Evolutionary conservation across 1,140 invertebrate genomes (phyloP).

Genomic region (Papilio dardanus): DNA sequence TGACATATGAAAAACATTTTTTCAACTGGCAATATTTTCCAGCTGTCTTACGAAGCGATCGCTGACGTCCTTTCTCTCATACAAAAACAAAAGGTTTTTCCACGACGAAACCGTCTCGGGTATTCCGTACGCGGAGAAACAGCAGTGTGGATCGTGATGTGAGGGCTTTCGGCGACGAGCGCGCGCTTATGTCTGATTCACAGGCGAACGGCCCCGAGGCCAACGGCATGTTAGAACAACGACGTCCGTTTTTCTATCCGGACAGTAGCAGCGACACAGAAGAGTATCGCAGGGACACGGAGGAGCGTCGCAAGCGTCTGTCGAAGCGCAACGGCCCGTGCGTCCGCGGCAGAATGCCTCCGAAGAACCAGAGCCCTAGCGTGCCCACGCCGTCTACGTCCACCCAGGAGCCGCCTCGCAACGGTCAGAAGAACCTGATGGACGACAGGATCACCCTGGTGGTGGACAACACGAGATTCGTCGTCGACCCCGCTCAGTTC

Average conservation of each 20-base stretch:
- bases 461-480: conserved; percentile 96
- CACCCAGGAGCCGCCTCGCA: conserved; percentile 62
- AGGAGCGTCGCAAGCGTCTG: conserved; percentile 69
- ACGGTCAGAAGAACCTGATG: conserved; percentile 68
- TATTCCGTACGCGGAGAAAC: conserved; percentile 32
- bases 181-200: conserved; percentile 71
- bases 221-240: conserved; percentile 63
- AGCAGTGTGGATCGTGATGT: conserved; percentile 67
- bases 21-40: conserved; percentile 17
- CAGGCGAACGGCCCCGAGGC: conserved; percentile 68
- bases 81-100: conserved; percentile 38
- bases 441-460: conserved; percentile 94
- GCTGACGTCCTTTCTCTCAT: conserved; percentile 35
- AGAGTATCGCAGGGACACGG: conserved; percentile 69
- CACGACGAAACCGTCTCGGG: conserved; percentile 30
- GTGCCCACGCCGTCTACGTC: conserved; percentile 67
- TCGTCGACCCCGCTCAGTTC: conserved; percentile 95
- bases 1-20: neutral
- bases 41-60: conserved; percentile 25
- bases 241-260: conserved; percentile 70
- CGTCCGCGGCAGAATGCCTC: conserved; percentile 57
- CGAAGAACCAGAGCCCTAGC: conserved; percentile 60
- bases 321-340: conserved; percentile 70
- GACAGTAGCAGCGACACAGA: conserved; percentile 77
- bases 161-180: conserved; percentile 66